Conservation (phyloP, 2,888 invertebrate genomes). For the Platynereis dumerilii region DNA sequence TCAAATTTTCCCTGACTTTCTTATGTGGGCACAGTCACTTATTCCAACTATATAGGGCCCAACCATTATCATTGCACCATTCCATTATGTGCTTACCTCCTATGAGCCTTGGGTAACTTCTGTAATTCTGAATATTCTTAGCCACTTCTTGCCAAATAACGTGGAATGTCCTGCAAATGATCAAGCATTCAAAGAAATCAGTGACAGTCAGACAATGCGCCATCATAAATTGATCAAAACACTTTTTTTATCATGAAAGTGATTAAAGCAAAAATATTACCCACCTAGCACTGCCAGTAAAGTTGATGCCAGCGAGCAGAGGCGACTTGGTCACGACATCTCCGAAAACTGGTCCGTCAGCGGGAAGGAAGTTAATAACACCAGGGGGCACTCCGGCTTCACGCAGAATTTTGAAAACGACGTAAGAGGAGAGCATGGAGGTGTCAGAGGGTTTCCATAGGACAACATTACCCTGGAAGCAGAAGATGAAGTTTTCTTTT, state of each 20-base stretch:
- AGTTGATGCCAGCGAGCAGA: slow-evolving; percentile 91
- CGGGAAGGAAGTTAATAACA: slow-evolving; percentile 95
- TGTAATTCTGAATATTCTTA: slow-evolving; percentile 81
- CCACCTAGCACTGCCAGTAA: slow-evolving; percentile 95
- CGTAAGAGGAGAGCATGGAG: slow-evolving; percentile 93
- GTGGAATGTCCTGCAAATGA: slow-evolving; percentile 78
- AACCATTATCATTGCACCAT: too few relatives aligned
- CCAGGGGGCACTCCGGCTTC: slow-evolving; percentile 97
- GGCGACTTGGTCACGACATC: slow-evolving; percentile 85
- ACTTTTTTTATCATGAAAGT: too few relatives aligned
- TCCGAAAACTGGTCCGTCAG: slow-evolving; percentile 95
- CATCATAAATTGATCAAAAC: too few relatives aligned
- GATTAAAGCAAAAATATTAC: not conserved
- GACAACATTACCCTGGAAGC: slow-evolving; percentile 84
- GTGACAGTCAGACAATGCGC: not conserved
- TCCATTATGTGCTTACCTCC: too few relatives aligned
- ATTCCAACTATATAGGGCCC: too few relatives aligned
- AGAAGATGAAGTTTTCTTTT: too few relatives aligned
- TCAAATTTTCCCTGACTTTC: too few relatives aligned
- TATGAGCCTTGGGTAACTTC: slow-evolving; percentile 90
- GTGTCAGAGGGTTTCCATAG: slow-evolving; percentile 99
- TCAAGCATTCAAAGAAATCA: too few relatives aligned
- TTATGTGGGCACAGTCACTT: too few relatives aligned
- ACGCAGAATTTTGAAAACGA: slow-evolving; percentile 78
- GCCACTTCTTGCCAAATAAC: slow-evolving; percentile 92